phyloP scores from a whole-genome alignment of 1,140 invertebrate genomes.

The Schlechtendalia chinensis region DNA sequence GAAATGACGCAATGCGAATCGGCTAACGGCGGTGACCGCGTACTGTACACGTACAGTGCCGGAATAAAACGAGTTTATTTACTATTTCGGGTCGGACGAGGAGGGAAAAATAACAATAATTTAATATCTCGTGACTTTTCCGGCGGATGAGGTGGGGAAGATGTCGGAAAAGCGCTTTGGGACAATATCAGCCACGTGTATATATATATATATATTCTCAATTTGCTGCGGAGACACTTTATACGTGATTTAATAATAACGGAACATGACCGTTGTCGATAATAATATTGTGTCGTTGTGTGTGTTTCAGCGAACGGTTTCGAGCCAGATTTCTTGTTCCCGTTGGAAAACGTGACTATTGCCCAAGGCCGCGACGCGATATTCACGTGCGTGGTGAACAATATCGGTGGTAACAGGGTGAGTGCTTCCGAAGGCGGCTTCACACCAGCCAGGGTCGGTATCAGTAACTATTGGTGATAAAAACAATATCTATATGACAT shows the following conservation, averaged over 20 bases:
- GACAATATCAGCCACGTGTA: background rate
- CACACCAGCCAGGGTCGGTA: constrained; percentile 57
- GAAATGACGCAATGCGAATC: too few species aligned
- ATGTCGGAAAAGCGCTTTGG: constrained; percentile 2
- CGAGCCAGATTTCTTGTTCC: constrained; percentile 80
- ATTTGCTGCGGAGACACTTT: background rate
- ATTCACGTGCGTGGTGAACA: constrained; percentile 86
- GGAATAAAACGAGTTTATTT: background rate
- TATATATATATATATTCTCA: constrained; percentile 5
- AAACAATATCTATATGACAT: constrained; percentile 6
- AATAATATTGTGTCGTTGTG: constrained; percentile 37
- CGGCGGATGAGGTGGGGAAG: background rate
- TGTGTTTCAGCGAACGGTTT: constrained; percentile 63
- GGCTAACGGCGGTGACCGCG: too few species aligned
- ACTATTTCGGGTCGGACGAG: background rate
- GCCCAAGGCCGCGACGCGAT: constrained; percentile 82
- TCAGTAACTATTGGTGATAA: constrained; percentile 25
- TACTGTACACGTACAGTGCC: too few species aligned
- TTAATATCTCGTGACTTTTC: background rate
- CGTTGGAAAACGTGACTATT: constrained; percentile 82
- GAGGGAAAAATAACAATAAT: background rate
- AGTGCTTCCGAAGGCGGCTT: constrained; percentile 69
- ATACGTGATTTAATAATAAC: constrained; percentile 35
- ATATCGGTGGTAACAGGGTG: constrained; percentile 89
- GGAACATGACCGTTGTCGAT: background rate